These are phyloP conservation scores for Cassiopea xamachana DNA, from an alignment of 30 jellyfish, hydroid and myxozoan genomes.

Conservation along the genomic window DNA sequence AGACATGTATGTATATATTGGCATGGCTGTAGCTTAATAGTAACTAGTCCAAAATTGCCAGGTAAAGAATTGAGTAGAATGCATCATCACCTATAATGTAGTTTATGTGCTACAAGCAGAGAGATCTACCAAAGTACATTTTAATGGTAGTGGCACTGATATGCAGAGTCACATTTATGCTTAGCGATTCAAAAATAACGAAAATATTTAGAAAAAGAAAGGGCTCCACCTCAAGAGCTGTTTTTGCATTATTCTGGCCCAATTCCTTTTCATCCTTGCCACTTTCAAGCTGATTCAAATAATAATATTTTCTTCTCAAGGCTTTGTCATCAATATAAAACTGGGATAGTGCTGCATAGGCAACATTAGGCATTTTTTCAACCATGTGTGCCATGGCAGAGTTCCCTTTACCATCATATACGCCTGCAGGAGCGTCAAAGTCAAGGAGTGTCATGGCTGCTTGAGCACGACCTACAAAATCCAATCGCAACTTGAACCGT, in stretches of 20 bases:
- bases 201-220: too few relatives aligned
- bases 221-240: conserved; percentile 81
- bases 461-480: conserved; percentile 77
- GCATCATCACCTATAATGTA: too few relatives aligned
- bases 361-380: conserved; percentile 91
- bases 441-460: conserved; percentile 83
- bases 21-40: too few relatives aligned
- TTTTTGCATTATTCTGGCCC: conserved; percentile 47
- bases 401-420: conserved; percentile 77
- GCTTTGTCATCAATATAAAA: conserved; percentile 71
- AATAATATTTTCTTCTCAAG: conserved; percentile 47
- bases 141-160: too few relatives aligned
- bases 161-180: too few relatives aligned
- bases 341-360: conserved; percentile 83
- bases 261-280: conserved; percentile 60
- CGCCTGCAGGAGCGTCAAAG: conserved; percentile 89
- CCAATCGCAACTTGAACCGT: too few relatives aligned
- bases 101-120: too few relatives aligned
- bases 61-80: too few relatives aligned
- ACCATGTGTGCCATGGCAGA: conserved; percentile 81
- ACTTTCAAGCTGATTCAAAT: conserved; percentile 74
- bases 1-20: not conserved
- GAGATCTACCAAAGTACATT: too few relatives aligned
- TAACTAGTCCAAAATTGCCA: too few relatives aligned
- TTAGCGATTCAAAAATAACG: not conserved